Base-by-base conservation (phyloP, 2,113 vertebrate species). In the Chrysemys picta region DNA sequence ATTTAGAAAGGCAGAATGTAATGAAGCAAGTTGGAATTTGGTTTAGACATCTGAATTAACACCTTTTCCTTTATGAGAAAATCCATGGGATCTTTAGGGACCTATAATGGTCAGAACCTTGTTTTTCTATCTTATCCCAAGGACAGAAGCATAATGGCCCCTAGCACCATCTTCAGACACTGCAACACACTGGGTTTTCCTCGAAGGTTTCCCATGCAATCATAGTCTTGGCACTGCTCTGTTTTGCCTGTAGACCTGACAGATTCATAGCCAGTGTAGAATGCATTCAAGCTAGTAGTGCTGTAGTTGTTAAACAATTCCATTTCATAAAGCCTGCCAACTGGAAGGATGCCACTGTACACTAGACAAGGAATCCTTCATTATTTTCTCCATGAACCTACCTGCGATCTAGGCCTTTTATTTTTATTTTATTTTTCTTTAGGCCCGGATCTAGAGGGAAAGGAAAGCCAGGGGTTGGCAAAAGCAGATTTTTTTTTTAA, bases 31-130 rank as follows among this genome's bases (percentile, higher is more conserved):
- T 82, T 24, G 38, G 38, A 42, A 75, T 75, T 75, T 75, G 65
- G 10, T 42, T 9, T 87, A 57, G 5, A 38, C 85, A 12, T 8
- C 59, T 52, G 83, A 52, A 50, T 85, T 75, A 80, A 83, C 59
- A 81, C 35, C 2, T 16, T 93, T 80, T 91, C 84, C 5, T 7
- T 76, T 87, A 96, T 79, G 19, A 87, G 91, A 93, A 83, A 19
- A 12, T 10, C 11, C 8, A 19, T 81, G 38, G 5, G 45, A 14
- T 89, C 88, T 54, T 10, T 29, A 88, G 80, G 87, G 17, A 75
- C 69, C 69, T 38, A 11, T 21, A 42, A 42, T 75, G 21, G 0
- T 14, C 1, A 88, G 1, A 1, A 13, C 75, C 10, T 52, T 25
- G 42, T 69, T 96, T 94, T 90, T 53, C 22, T 49, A 4, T 38